Conservation (phyloP, 2,888 invertebrate genomes). For the Drosophila picticornis region DNA sequence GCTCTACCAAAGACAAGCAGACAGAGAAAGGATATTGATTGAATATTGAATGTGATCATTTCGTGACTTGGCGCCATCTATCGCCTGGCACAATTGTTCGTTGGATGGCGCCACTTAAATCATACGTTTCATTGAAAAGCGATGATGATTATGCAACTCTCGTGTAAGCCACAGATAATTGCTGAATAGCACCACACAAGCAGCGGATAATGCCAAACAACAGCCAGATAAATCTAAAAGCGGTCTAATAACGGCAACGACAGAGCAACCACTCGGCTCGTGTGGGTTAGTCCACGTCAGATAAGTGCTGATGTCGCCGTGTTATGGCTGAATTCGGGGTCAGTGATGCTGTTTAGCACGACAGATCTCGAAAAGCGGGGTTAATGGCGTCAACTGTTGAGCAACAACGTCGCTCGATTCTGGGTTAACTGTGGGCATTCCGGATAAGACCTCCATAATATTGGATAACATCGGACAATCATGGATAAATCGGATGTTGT, state of each 20-base stretch:
- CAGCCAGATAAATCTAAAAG: background rate
- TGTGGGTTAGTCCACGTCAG: conserved; percentile 2
- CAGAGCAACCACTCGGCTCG: conserved; percentile 9
- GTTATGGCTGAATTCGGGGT: background rate
- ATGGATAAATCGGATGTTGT: too few relatives aligned
- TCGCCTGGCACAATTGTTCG: background rate
- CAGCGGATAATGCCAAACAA: background rate
- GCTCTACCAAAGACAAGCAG: conserved; percentile 86
- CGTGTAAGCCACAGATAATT: conserved; percentile 12
- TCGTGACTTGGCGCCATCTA: conserved; percentile 27
- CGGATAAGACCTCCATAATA: background rate
- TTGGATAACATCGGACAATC: background rate
- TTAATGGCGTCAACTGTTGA: background rate
- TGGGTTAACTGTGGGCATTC: background rate
- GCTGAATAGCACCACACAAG: background rate
- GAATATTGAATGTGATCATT: background rate
- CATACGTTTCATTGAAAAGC: conserved; percentile 16
- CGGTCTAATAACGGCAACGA: conserved; percentile 33
- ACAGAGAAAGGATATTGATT: background rate
- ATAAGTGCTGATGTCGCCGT: conserved; percentile 10
- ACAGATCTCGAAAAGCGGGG: background rate
- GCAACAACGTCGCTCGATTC: background rate
- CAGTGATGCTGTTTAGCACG: background rate
- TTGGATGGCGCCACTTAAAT: conserved; percentile 21
- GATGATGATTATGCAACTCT: conserved; percentile 29